Conservation (phyloP, 2,797 vertebrate species). For the Euthynnus affinis region DNA sequence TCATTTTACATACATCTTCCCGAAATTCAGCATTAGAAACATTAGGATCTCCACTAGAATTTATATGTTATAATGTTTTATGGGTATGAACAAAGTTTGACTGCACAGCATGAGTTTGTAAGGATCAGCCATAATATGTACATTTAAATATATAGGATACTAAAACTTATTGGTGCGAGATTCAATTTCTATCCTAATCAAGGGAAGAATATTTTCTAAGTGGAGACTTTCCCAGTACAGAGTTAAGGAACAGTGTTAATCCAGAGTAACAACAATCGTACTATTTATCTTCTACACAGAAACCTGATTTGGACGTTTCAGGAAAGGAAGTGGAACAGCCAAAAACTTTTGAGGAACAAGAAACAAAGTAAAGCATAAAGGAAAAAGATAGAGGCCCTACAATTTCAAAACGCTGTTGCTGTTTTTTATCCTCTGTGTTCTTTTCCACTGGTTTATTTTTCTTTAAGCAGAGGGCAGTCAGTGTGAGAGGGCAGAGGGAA, state of each 20-base stretch:
- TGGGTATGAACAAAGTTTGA: not conserved
- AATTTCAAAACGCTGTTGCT: constrained; percentile 40
- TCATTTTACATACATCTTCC: not conserved
- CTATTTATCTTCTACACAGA: not conserved
- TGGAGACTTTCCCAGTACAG: too few relatives aligned
- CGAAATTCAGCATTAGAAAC: not conserved
- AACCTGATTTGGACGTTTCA: constrained; percentile 26
- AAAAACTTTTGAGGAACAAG: constrained; percentile 12
- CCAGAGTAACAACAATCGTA: not conserved
- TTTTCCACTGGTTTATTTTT: constrained; percentile 74
- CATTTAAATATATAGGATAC: not conserved
- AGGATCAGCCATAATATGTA: not conserved
- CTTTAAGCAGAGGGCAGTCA: constrained; percentile 62
- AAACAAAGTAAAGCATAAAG: constrained; percentile 40
- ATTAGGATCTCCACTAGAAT: not conserved
- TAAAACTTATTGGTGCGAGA: not conserved
- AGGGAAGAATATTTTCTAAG: not conserved
- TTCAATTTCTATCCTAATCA: not conserved
- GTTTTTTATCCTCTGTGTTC: constrained; percentile 56
- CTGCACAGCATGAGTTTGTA: not conserved
- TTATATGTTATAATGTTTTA: not conserved
- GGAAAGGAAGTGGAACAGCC: constrained; percentile 8
- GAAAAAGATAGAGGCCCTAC: constrained; percentile 39
- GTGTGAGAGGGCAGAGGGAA: constrained; percentile 66
- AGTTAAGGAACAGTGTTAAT: not conserved